Evolutionary conservation across 92 coral and sea anemone species (phyloP).

Genomic region (Zoanthus gigantus): DNA sequence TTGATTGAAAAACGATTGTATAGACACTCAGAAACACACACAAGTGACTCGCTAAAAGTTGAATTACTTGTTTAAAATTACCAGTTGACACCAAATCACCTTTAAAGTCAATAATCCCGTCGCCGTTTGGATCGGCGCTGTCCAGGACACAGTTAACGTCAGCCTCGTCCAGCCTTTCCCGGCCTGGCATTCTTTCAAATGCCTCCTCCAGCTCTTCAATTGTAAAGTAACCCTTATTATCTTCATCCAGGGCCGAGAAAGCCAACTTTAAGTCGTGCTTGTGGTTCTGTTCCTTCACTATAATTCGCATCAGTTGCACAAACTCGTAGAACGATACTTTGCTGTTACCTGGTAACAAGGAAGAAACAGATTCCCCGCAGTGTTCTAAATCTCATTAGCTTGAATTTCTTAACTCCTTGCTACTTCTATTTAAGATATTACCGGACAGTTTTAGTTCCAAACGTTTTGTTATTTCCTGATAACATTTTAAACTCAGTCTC

Average conservation of each 20-base stretch:
- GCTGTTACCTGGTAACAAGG: background rate
- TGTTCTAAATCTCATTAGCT: background rate
- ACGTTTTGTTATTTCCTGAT: too few species aligned
- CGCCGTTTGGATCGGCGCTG: conserved; percentile 14
- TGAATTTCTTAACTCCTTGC: too few species aligned
- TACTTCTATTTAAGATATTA: too few species aligned
- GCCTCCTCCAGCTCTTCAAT: conserved; percentile 16
- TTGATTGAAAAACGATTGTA: too few species aligned
- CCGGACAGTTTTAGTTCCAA: too few species aligned
- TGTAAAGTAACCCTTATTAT: background rate
- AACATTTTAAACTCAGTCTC: too few species aligned
- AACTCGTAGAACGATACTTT: background rate
- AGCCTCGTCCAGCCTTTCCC: background rate
- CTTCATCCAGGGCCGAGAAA: conserved; percentile 10
- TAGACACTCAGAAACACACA: too few species aligned
- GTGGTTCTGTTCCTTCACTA: conserved; percentile 18
- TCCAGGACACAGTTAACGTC: background rate
- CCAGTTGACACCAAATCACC: background rate
- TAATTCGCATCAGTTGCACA: conserved; percentile 17
- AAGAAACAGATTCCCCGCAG: background rate
- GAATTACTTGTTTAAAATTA: background rate
- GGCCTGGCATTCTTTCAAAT: conserved; percentile 15
- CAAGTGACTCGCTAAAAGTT: background rate
- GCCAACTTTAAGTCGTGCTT: background rate
- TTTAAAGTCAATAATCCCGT: conserved; percentile 5